Evolutionary conservation across 2,797 vertebrate genomes (phyloP).

Genomic region (Florisuga fusca): DNA sequence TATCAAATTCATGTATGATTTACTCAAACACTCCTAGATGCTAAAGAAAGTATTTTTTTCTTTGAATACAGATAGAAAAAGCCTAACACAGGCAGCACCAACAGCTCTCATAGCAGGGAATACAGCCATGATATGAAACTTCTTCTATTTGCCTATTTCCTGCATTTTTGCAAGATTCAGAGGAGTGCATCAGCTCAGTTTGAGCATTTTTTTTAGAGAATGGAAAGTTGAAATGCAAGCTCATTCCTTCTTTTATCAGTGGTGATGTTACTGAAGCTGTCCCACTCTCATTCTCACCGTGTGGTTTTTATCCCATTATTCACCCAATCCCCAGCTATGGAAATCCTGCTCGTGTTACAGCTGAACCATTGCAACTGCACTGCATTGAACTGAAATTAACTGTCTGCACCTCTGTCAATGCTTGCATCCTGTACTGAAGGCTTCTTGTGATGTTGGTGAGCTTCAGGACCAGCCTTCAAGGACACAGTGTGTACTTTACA

Average conservation of each 20-base stretch:
- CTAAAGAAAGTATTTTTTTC: background rate
- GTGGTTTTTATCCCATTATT: background rate
- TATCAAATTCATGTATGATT: background rate
- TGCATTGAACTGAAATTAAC: background rate
- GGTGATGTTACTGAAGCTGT: background rate
- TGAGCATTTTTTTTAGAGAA: background rate
- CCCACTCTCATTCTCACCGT: background rate
- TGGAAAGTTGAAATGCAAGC: background rate
- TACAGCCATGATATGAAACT: background rate
- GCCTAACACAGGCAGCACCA: background rate
- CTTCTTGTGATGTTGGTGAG: background rate
- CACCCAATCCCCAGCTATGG: background rate
- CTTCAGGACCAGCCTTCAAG: background rate
- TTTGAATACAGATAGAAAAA: background rate
- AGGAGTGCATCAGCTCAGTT: background rate
- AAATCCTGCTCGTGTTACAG: background rate
- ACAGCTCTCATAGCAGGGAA: background rate
- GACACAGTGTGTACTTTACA: background rate
- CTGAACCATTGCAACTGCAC: background rate
- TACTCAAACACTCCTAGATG: background rate
- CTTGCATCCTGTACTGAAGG: background rate
- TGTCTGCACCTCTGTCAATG: background rate
- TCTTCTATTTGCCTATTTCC: background rate
- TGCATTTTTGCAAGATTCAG: background rate
- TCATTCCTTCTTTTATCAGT: background rate